Evolutionary conservation across 2,797 vertebrate genomes (phyloP).

Genomic region (Menidia menidia): DNA sequence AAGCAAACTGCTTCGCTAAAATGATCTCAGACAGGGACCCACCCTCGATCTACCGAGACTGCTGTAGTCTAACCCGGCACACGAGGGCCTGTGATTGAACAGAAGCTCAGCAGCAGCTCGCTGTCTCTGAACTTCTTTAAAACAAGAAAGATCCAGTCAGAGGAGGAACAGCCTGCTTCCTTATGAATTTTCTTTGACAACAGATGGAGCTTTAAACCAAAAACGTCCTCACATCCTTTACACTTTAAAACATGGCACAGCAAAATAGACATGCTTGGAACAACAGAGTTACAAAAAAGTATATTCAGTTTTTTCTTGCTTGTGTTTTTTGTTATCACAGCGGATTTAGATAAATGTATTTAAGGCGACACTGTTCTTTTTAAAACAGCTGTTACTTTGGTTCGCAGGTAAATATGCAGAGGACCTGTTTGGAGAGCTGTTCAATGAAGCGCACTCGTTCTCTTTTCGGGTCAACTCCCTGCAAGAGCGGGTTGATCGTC

Average conservation of each 20-base stretch:
- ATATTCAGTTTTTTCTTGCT: not conserved
- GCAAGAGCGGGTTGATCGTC: constrained; percentile 96
- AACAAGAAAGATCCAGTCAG: constrained; percentile 6
- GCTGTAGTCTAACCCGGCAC: not conserved
- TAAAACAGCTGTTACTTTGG: not conserved
- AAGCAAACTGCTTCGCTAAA: too few species aligned
- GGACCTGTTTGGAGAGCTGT: constrained; percentile 98
- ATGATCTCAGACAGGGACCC: not conserved
- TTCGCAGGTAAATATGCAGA: constrained; percentile 98
- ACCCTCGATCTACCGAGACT: not conserved
- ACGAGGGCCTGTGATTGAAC: not conserved
- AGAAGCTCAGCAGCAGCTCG: constrained; percentile 9
- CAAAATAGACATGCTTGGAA: not conserved
- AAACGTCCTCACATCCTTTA: too few species aligned
- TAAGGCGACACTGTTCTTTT: not conserved
- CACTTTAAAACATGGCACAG: too few species aligned
- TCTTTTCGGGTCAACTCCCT: constrained; percentile 98
- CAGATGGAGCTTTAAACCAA: constrained; percentile 1
- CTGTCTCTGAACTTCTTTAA: constrained; percentile 9
- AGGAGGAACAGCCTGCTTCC: not conserved
- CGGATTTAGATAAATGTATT: not conserved
- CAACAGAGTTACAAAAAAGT: not conserved
- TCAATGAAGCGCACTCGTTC: constrained; percentile 98
- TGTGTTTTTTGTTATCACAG: not conserved
- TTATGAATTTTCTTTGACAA: constrained; percentile 12